phyloP scores from a whole-genome alignment of 1,140 invertebrate species.

The Littorina saxatilis region DNA sequence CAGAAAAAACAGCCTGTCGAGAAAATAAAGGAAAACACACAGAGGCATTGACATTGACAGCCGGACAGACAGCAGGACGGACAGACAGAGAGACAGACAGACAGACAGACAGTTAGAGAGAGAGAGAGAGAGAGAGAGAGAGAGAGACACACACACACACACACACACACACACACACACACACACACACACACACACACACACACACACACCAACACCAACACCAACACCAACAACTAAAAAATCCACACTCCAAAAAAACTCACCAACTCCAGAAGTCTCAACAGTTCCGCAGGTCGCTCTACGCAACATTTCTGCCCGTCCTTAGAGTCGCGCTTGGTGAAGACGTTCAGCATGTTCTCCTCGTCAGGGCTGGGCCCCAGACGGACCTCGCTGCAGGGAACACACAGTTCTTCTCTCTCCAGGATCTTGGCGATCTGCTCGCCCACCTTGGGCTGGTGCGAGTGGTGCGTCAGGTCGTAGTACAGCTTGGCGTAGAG shows the following conservation, averaged over 20 bases:
- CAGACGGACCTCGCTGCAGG: constrained; percentile 57
- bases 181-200: constrained; percentile 20
- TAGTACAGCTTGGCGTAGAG: constrained; percentile 62
- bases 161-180: constrained; percentile 14
- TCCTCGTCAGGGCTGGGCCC: constrained; percentile 63
- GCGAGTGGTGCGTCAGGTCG: constrained; percentile 59
- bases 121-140: constrained; percentile 3
- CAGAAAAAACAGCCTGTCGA: neutral
- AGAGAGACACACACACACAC: constrained; percentile 19
- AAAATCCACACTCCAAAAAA: neutral
- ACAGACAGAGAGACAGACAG: neutral
- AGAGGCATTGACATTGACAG: too few species aligned
- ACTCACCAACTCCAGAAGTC: constrained; percentile 64
- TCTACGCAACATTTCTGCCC: constrained; percentile 63
- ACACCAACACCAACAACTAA: neutral
- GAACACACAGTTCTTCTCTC: constrained; percentile 59
- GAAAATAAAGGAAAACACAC: neutral
- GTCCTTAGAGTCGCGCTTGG: constrained; percentile 43
- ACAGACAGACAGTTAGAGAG: too few species aligned
- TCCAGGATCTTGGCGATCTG: constrained; percentile 60
- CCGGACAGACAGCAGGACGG: neutral
- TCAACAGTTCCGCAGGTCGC: constrained; percentile 55
- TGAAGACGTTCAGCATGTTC: constrained; percentile 56
- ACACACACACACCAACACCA: neutral
- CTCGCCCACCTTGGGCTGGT: constrained; percentile 66